These are phyloP conservation scores for Trachemys scripta DNA, from an alignment of 2,113 vertebrate species.

Conservation along the genomic window DNA sequence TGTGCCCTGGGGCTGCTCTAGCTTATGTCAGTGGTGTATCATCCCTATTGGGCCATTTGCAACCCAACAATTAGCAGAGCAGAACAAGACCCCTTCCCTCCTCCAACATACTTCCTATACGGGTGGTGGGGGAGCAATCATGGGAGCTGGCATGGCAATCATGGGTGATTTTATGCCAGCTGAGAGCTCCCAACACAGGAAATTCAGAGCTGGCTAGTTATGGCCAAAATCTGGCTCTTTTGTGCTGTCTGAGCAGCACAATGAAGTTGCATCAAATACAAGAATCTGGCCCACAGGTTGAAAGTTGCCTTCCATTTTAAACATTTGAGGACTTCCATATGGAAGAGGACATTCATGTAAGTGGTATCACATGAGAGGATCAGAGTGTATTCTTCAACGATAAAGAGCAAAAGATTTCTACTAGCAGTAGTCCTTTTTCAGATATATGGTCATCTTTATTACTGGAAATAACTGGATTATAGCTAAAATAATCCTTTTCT, in stretches of 20 bases:
- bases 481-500: neutral
- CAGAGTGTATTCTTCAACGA: neutral
- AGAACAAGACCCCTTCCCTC: neutral
- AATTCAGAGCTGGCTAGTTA: neutral
- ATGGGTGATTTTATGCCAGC: neutral
- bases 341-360: neutral
- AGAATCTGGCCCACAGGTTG: neutral
- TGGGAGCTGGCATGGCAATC: neutral
- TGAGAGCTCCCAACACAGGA: neutral
- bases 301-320: neutral
- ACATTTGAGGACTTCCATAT: neutral
- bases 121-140: neutral
- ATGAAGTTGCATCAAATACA: neutral
- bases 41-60: neutral
- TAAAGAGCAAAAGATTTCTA: neutral
- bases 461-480: neutral
- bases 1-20: neutral
- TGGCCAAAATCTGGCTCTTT: neutral
- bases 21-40: neutral
- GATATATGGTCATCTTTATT: rapidly evolving
- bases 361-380: rapidly evolving
- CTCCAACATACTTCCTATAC: neutral
- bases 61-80: neutral
- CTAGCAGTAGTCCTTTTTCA: neutral
- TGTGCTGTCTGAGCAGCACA: neutral